Conservation (phyloP, 2,797 vertebrate genomes). For the Gouania willdenowi region DNA sequence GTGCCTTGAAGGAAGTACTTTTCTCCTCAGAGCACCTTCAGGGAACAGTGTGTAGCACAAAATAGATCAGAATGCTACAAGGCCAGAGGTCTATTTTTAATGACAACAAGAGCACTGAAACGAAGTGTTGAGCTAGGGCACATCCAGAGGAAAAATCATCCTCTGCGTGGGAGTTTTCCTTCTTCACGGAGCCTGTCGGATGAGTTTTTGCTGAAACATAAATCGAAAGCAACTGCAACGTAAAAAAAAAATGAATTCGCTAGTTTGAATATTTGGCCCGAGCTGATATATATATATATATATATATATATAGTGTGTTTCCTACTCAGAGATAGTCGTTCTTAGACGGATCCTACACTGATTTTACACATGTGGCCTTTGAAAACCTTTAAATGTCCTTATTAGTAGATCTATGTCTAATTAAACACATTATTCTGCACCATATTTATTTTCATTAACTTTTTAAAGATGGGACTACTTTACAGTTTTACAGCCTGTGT, state of each 20-base stretch:
- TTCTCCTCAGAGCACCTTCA: conserved; percentile 31
- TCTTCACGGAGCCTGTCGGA: conserved; percentile 6
- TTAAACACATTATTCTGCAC: no score
- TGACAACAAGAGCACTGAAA: conserved; percentile 59
- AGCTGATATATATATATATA: no score
- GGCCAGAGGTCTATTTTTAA: conserved; percentile 71
- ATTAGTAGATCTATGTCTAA: no score
- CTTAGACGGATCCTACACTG: no score
- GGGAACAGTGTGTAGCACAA: conserved; percentile 35
- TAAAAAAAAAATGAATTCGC: no score
- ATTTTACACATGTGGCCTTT: no score
- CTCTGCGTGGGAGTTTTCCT: conserved; percentile 45
- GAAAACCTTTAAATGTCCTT: no score
- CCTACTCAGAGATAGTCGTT: no score
- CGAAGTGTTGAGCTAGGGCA: conserved; percentile 22
- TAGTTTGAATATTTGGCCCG: neutral
- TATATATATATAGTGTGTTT: no score
- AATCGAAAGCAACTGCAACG: conserved; percentile 28
- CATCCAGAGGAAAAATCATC: conserved; percentile 47
- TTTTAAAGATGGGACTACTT: no score
- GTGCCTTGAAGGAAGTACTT: conserved; percentile 30
- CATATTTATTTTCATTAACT: no score
- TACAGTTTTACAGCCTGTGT: no score
- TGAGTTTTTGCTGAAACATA: conserved; percentile 18
- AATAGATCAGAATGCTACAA: conserved; percentile 48